Evolutionary conservation across 2,888 invertebrate species (phyloP), one percentile per base, ranked within the genome.

Genomic region (Drosophila emarginata): DNA sequence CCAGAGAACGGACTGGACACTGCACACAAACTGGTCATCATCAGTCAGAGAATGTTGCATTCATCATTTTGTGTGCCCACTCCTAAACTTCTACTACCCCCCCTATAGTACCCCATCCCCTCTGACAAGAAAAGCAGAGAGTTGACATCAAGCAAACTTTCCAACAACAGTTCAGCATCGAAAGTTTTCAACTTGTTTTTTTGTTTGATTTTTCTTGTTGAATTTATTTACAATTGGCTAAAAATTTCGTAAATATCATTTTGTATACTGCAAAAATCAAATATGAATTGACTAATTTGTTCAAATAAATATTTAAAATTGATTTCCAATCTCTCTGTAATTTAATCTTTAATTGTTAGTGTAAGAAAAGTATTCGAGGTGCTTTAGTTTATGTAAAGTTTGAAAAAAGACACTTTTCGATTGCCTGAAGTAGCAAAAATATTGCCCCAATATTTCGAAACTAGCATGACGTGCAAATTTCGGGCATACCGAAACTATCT

Each of bases 41-140:
- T 63, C 64, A 69, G 61, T 61, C 56, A 57, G 36, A 57, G 36
- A 61, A 40, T 69, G 56, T 70, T 70, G 36, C 52, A 59, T 60
- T 72, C 54, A 56, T 64, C 45, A 45, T 45, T 45, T 45, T 67
- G 67, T 36, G 59, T 67, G 53, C 37, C 54, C 60, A 26, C 40
- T 9, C 45, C 11, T 2, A 11, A 9, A 9, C 11, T 9, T 11
- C 32, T 9, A 32, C 32, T 9, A 32, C 32, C 5, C n/a, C n/a
- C n/a, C n/a, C n/a, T n/a, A n/a, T n/a, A n/a, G 6, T 45, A 9
- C 3, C 15, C 40, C 40, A 0, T 7, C n/a, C 40, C 18, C 15
- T 9, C 3, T 15, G 9, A 0, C 15, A 18, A 18, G 15, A 5
- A 5, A 18, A 45, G 15, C 15, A 15, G 40, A 45, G 18, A 45